Evolutionary conservation across 2,888 invertebrate species (phyloP).

Genomic region (Nephrotoma guestfalica): DNA sequence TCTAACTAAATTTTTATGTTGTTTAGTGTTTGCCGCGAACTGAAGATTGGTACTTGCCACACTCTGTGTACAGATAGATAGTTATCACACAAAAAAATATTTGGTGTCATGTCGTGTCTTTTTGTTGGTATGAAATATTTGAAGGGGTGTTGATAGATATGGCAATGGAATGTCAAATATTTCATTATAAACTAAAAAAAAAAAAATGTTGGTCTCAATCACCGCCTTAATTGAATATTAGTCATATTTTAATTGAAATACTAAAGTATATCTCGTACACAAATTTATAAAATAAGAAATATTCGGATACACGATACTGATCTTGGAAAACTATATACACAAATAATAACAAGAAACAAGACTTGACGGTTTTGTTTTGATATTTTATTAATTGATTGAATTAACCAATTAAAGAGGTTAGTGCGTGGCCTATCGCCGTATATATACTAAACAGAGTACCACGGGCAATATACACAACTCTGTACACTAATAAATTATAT

Average conservation of each 20-base stretch:
- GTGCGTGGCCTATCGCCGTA: not conserved
- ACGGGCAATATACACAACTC: not conserved
- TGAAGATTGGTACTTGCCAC: not conserved
- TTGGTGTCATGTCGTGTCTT: not conserved
- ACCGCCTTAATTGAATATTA: not conserved
- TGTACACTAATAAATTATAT: not conserved
- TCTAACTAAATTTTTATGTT: not conserved
- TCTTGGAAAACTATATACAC: not conserved
- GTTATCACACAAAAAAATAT: not conserved
- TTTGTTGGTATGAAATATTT: not conserved
- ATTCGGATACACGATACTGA: not conserved
- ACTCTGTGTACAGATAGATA: not conserved
- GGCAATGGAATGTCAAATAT: not conserved
- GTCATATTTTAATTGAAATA: not conserved
- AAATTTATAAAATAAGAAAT: not conserved
- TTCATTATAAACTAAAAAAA: not conserved
- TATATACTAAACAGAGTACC: not conserved
- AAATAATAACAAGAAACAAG: not conserved
- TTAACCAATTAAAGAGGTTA: not conserved
- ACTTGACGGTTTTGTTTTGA: not conserved
- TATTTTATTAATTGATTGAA: not conserved
- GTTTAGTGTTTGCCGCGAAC: not conserved
- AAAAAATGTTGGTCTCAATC: not conserved
- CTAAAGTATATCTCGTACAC: not conserved
- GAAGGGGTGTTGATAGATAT: not conserved